Percentiles rank a stretch among this genome's conserved stretches.
These are phyloP conservation scores for Alligator sinensis DNA, from an alignment of 2,113 vertebrate genomes.

Conservation along the genomic window DNA sequence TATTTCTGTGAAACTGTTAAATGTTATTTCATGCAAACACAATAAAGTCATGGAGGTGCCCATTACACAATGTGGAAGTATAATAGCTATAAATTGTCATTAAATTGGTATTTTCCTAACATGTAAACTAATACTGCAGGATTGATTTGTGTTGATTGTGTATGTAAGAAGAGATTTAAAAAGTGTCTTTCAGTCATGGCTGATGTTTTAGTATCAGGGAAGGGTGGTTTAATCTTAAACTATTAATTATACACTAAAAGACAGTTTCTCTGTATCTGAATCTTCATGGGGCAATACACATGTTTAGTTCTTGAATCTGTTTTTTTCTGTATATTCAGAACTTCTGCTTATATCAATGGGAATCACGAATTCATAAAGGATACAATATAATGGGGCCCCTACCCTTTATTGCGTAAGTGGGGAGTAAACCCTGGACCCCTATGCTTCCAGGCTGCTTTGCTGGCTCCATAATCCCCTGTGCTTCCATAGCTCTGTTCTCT, in stretches of 20 bases:
- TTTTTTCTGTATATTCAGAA: not conserved
- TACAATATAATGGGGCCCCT: not conserved
- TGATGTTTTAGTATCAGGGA: not conserved
- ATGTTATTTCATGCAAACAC: not conserved
- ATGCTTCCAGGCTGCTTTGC: no score
- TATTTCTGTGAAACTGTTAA: not conserved
- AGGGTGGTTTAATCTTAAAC: not conserved
- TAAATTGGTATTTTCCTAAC: rapidly evolving
- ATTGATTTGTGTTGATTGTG: not conserved
- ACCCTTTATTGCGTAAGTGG: no score
- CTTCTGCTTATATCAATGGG: not conserved
- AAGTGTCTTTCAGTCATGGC: not conserved
- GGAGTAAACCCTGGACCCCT: no score
- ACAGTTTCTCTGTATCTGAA: not conserved
- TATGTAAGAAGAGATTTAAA: not conserved
- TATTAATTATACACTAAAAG: not conserved
- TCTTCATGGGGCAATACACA: not conserved
- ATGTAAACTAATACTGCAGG: not conserved
- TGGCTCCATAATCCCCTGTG: no score
- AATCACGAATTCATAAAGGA: not conserved
- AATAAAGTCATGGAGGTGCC: not conserved
- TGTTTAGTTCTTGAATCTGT: not conserved
- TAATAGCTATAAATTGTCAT: not conserved
- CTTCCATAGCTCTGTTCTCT: no score
- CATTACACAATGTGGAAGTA: not conserved